phyloP scores from a whole-genome alignment of 2,113 vertebrate genomes.

The Zingel zingel region DNA sequence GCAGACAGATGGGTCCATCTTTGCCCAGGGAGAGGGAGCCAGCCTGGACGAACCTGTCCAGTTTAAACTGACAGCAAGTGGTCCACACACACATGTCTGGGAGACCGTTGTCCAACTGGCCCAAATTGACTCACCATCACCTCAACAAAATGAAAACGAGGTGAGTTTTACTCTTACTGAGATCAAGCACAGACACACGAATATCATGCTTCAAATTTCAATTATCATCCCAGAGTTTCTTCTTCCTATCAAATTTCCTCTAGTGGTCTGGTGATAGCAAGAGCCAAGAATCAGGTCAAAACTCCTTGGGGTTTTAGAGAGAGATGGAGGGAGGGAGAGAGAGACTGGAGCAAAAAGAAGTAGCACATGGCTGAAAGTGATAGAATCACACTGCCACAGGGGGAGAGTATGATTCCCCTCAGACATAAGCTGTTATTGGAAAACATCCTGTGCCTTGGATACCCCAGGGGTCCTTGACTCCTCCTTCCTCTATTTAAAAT shows the following conservation, averaged over 20 bases:
- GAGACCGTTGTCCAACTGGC: conserved; percentile 87
- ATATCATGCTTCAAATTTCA: conserved; percentile 63
- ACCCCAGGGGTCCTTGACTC: conserved; percentile 59
- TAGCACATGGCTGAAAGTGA: conserved; percentile 71
- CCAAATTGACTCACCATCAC: conserved; percentile 78
- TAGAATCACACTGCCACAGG: conserved; percentile 74
- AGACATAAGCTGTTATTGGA: conserved; percentile 77
- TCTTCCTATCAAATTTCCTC: conserved; percentile 47
- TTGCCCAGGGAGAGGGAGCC: conserved; percentile 80
- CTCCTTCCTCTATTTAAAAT: conserved; percentile 66
- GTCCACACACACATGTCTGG: conserved; percentile 84
- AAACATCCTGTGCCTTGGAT: conserved; percentile 70
- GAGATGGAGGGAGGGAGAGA: conserved; percentile 28
- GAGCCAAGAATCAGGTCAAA: conserved; percentile 75
- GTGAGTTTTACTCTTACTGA: conserved; percentile 72
- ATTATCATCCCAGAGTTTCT: conserved; percentile 51
- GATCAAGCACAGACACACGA: conserved; percentile 25
- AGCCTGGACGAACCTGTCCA: conserved; percentile 86
- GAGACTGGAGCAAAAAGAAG: conserved; percentile 44
- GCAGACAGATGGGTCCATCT: conserved; percentile 88
- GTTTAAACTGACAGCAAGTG: conserved; percentile 87
- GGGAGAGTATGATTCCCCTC: conserved; percentile 63
- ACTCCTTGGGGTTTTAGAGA: conserved; percentile 68
- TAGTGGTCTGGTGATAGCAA: conserved; percentile 62
- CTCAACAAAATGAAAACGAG: conserved; percentile 81